Base-by-base conservation (phyloP, 2,888 invertebrate genomes). In the Platycheirus albimanus region DNA sequence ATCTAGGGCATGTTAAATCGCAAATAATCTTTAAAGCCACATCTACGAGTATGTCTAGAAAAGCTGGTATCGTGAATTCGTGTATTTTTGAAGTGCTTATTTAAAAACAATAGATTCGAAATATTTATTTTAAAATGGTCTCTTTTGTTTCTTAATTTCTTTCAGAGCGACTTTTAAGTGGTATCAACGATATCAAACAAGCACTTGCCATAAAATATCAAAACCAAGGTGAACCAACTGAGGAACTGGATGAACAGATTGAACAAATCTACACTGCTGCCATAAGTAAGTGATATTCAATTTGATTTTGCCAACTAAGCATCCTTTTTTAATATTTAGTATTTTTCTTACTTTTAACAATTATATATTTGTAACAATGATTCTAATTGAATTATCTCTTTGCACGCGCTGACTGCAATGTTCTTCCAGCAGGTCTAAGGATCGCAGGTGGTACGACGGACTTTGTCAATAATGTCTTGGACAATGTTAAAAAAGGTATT, bases 381-480 rank as follows among this genome's bases (percentile, higher is more conserved):
- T 79, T 66, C 67, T 85, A 67, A 77, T 81, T 74, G 13, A 47
- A 63, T 72, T 61, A 15, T 54, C 49, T 69, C 61, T 80, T 80
- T 49, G 38, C 43, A 79, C 66, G 74, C 71, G 78, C 47, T 75
- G 75, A 79, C 56, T 81, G 24, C 52, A 74, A 63, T 63, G 66
- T 70, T 41, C 71, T 85, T 84, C n/a, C 71, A 90, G 88, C 89
- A 96, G 98, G 95, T 91, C 91, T 95, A 64, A 95, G 94, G 92
- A 96, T 98, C 89, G 98, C 97, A 61, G 98, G 97, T 64, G 94
- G 95, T 87, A 96, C 98, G 54, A 97, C 98, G 10, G 98, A 98
- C 87, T 98, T 96, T 91, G 98, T 99, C 43, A 98, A 98, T 91
- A 95, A 94, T 91, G 95, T 98, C 76, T 92, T 98, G 91, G 97